Evolutionary conservation across 2,888 invertebrate genomes (phyloP), one percentile per base, ranked within the genome.

Genomic region (Tachystola acroxantha): DNA sequence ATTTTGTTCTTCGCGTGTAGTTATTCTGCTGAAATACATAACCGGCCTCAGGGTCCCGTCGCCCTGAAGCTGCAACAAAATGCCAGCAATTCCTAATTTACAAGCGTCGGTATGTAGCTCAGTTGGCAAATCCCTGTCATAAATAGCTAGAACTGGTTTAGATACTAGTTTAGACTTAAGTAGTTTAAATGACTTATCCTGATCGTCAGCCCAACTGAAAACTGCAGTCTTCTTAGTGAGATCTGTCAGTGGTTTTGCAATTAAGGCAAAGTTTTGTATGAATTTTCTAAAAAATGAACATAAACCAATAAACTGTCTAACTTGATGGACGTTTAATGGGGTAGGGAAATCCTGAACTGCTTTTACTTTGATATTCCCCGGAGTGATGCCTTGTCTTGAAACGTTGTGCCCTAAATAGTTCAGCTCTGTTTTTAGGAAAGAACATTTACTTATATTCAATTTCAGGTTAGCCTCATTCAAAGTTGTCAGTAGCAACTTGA

Each of bases 121-220:
- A 14, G 41, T 53, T 4, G 39, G 33, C 3, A 48, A 24, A 1
- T 16, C 19, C 1, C 46, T 49, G 24, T 58, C 48, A 28, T 51
- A 65, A 7, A 60, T 33, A 0, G 48, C 54, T 16, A 68, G 24
- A 0, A 60, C 36, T 0, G 60, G 66, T 34, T 43, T 38, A n/a
- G n/a, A n/a, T n/a, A n/a, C n/a, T n/a, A n/a, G n/a, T n/a, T n/a
- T n/a, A n/a, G n/a, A n/a, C n/a, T 34, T 34, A 13, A 34, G 10
- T 9, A 11, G 2, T 4, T 37, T 20, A 14, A 37, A 37, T 13
- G 33, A 29, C 1, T n/a, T 33, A 14, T 24, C 29, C 24, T 5
- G 2, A 10, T 10, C 2, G 0, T 0, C n/a, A n/a, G n/a, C 24
- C 37, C 37, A 37, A 1, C 22, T 9, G 12, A 20, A 37, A 2